Evolutionary conservation across 2,113 vertebrate species (phyloP).

Genomic region (Rostratula benghalensis): DNA sequence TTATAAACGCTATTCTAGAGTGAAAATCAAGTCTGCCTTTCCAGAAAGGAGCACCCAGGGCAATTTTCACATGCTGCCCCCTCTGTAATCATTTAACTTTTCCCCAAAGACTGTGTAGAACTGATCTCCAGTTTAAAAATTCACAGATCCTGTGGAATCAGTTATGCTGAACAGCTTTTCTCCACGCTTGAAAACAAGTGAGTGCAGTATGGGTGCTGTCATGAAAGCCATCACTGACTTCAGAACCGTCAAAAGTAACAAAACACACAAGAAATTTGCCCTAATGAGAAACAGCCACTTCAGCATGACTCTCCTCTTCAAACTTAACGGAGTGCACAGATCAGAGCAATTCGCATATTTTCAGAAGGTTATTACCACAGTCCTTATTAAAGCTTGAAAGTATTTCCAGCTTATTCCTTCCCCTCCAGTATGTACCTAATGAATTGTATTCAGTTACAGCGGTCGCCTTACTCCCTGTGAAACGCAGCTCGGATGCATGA

Average conservation of each 20-base stretch:
- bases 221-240: not conserved
- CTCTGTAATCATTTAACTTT: not conserved
- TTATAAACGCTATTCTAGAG: not conserved
- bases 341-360: not conserved
- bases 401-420: not conserved
- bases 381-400: not conserved
- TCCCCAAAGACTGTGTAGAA: not conserved
- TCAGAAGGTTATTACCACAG: not conserved
- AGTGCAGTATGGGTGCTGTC: accelerated
- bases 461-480: not conserved
- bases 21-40: not conserved
- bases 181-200: not conserved
- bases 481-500: not conserved
- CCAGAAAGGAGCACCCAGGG: not conserved
- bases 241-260: not conserved
- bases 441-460: not conserved
- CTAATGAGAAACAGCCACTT: not conserved
- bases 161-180: not conserved
- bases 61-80: not conserved
- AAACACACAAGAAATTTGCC: not conserved
- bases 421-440: not conserved
- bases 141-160: not conserved
- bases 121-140: not conserved
- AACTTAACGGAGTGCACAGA: not conserved
- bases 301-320: not conserved